Evolutionary conservation across 2,888 invertebrate species (phyloP).

Genomic region (Epiblema foenella): DNA sequence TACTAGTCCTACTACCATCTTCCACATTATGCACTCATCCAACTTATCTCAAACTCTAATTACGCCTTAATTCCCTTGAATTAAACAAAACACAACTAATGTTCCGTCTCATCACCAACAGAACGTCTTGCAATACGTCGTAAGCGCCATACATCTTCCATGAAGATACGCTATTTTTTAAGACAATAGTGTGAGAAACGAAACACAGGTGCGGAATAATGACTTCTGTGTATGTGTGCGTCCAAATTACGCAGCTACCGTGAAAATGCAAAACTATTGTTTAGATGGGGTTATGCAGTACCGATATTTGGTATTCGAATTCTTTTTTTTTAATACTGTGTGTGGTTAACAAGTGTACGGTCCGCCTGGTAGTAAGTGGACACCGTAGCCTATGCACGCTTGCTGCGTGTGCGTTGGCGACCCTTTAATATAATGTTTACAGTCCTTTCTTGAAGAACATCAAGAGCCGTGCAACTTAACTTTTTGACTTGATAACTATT

Average conservation of each 20-base stretch:
- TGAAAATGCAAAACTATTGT: constrained; percentile 72
- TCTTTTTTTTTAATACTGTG: too few species aligned
- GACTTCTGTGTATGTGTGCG: constrained; percentile 54
- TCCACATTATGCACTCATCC: not conserved
- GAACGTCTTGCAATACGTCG: not conserved
- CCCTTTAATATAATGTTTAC: too few species aligned
- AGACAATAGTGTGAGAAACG: constrained; percentile 66
- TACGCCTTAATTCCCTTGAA: constrained; percentile 17
- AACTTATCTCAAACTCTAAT: constrained; percentile 14
- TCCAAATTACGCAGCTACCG: constrained; percentile 74
- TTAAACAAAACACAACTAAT: constrained; percentile 26
- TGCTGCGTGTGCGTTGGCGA: too few species aligned
- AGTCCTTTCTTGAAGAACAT: too few species aligned
- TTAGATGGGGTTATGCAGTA: constrained; percentile 55
- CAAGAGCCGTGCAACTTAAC: too few species aligned
- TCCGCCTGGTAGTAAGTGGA: too few species aligned
- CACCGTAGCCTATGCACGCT: too few species aligned
- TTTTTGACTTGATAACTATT: too few species aligned
- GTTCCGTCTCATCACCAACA: constrained; percentile 28
- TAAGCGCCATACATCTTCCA: not conserved
- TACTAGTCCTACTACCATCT: too few species aligned
- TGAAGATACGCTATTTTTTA: not conserved
- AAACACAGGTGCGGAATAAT: constrained; percentile 64
- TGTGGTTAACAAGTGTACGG: too few species aligned
- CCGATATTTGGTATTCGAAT: too few species aligned